Conservation (phyloP, 1,140 invertebrate genomes). For the Drosophila trapezifrons region DNA sequence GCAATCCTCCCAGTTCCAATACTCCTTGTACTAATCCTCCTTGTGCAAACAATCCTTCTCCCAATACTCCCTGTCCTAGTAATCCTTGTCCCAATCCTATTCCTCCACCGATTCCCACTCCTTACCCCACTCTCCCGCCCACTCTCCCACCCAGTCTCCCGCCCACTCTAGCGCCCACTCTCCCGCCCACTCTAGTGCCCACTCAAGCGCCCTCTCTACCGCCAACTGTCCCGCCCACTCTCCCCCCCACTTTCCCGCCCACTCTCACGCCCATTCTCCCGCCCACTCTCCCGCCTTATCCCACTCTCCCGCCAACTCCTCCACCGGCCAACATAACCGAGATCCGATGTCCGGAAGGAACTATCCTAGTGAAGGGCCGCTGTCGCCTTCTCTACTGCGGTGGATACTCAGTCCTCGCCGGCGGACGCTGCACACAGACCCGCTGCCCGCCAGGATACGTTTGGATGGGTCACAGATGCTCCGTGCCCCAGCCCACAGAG, state of each 20-base stretch:
- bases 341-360: slow-evolving; percentile 46
- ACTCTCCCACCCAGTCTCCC: background rate
- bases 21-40: background rate
- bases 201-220: background rate
- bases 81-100: background rate
- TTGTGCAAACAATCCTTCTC: background rate
- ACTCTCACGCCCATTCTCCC: background rate
- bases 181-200: background rate
- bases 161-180: background rate
- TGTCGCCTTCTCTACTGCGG: slow-evolving; percentile 65
- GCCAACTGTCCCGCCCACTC: slow-evolving; percentile 1
- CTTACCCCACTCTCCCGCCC: background rate
- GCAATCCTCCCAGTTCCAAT: background rate
- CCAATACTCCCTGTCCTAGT: background rate
- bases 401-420: slow-evolving; percentile 8
- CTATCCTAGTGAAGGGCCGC: slow-evolving; percentile 35
- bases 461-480: slow-evolving; percentile 65
- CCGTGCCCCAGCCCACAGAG: slow-evolving; percentile 19
- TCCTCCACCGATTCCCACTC: background rate
- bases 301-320: slow-evolving; percentile 6
- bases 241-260: background rate
- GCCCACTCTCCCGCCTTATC: background rate
- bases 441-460: slow-evolving; percentile 56
- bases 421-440: slow-evolving; percentile 42
- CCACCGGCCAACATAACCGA: slow-evolving; percentile 31